Conservation (phyloP, 1,140 invertebrate species). For the Lineus longissimus region DNA sequence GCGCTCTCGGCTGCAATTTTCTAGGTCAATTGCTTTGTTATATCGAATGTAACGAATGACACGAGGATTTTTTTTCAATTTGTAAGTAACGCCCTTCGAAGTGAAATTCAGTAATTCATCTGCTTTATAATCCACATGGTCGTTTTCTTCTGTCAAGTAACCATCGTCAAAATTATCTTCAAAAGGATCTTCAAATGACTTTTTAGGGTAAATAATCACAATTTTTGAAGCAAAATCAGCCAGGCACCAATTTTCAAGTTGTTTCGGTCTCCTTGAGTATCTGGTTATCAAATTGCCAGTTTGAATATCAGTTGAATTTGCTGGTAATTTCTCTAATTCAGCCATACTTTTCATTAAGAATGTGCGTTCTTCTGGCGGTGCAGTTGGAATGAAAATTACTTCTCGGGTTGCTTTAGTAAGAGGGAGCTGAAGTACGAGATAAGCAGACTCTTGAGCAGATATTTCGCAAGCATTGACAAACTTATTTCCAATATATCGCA, state of each 20-base stretch:
- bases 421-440: background rate
- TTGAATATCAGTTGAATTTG: background rate
- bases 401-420: background rate
- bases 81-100: too few relatives aligned
- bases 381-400: background rate
- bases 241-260: constrained; percentile 1
- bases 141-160: background rate
- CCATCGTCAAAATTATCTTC: too few relatives aligned
- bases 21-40: too few relatives aligned
- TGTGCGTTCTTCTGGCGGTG: constrained; percentile 1
- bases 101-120: background rate
- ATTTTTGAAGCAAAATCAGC: background rate
- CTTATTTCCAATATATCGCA: constrained; percentile 1
- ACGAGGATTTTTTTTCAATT: too few relatives aligned
- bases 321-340: background rate
- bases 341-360: background rate
- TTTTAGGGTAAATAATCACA: background rate
- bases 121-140: background rate
- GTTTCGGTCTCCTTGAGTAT: background rate
- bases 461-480: background rate
- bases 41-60: too few relatives aligned
- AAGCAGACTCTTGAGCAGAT: background rate
- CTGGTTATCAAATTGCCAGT: background rate
- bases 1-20: too few relatives aligned
- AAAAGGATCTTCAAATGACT: too few relatives aligned